Percentiles rank a stretch among this genome's conserved stretches.
These are phyloP conservation scores for Girardinus metallicus DNA, from an alignment of 2,797 vertebrate species.

Conservation along the genomic window DNA sequence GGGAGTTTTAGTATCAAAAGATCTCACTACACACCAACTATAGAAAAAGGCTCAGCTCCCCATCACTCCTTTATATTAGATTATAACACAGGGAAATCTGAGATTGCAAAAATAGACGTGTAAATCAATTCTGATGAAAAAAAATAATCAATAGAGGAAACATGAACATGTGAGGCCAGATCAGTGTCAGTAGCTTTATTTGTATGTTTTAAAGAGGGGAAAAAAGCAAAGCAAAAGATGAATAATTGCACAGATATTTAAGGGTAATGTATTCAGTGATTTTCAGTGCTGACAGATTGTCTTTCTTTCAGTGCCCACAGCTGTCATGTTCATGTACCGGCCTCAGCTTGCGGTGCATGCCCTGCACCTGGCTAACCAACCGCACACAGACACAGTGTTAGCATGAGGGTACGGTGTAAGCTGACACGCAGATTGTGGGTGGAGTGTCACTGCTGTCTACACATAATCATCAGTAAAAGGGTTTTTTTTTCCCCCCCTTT, in stretches of 20 bases:
- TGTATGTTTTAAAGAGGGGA: not conserved
- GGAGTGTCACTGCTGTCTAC: constrained; percentile 47
- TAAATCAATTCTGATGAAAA: not conserved
- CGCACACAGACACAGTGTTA: constrained; percentile 68
- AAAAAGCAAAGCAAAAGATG: not conserved
- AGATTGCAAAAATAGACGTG: not conserved
- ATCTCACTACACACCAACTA: not conserved
- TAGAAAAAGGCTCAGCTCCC: not conserved
- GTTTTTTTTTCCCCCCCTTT: not conserved
- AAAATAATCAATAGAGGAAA: not conserved
- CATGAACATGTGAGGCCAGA: not conserved
- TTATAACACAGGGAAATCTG: not conserved
- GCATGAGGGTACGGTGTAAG: constrained; percentile 53
- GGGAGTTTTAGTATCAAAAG: not conserved
- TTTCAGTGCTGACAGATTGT: constrained; percentile 69
- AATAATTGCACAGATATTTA: not conserved
- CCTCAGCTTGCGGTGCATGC: constrained; percentile 76
- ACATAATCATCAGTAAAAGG: constrained; percentile 36
- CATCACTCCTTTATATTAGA: not conserved
- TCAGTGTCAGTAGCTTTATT: not conserved
- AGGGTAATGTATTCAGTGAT: constrained; percentile 67
- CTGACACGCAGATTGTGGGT: constrained; percentile 52
- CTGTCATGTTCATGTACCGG: constrained; percentile 79
- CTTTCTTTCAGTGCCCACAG: constrained; percentile 80
- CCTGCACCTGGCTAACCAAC: constrained; percentile 74